phyloP scores from a whole-genome alignment of 2,113 vertebrate genomes.

The Mustela lutreola region DNA sequence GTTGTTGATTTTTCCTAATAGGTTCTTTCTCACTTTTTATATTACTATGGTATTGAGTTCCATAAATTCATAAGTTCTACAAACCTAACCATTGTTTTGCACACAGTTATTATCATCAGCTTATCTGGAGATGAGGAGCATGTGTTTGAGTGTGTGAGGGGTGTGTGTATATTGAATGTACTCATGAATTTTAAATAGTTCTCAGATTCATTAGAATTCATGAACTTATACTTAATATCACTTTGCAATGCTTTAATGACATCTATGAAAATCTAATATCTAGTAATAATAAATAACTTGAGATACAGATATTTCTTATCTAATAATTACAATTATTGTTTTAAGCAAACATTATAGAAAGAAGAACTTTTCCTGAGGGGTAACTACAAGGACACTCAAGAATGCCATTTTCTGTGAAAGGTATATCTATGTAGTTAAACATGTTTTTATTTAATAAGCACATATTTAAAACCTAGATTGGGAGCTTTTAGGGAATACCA shows the following conservation, averaged over 20 bases:
- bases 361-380: not conserved
- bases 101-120: not conserved
- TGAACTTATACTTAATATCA: not conserved
- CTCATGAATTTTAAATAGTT: conserved; percentile 11
- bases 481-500: not conserved
- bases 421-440: not conserved
- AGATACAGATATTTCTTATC: not conserved
- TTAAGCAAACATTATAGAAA: not conserved
- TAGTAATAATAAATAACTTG: not conserved
- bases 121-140: not conserved
- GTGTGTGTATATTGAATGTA: not conserved
- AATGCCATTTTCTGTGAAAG: not conserved
- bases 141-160: not conserved
- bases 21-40: not conserved
- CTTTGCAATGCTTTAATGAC: not conserved
- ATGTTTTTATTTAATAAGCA: not conserved
- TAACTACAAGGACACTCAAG: not conserved
- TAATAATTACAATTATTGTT: not conserved
- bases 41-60: not conserved
- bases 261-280: not conserved
- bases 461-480: not conserved
- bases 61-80: not conserved
- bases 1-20: not conserved
- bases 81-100: not conserved
- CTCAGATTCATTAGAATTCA: conserved; percentile 21